Evolutionary conservation across 2,888 invertebrate genomes (phyloP), one percentile per base, ranked within the genome.

Genomic region (Agrotis exclamationis): DNA sequence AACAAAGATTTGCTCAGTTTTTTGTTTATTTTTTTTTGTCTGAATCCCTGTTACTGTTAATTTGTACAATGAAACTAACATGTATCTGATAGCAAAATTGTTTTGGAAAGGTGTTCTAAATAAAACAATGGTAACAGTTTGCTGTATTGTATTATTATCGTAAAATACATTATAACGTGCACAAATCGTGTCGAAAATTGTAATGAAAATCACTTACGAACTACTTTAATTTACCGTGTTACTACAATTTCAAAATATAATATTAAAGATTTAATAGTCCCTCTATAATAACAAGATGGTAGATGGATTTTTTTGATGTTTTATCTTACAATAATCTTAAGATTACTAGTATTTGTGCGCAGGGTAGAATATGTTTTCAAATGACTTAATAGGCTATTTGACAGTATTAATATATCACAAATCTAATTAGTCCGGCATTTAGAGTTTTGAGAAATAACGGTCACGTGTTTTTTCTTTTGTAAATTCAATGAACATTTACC

Each of bases 1-100:
- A 87, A 85, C 85, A 83, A 57, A 63, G 63, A 83, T 81, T 77
- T 76, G 86, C 87, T 88, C 87, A 74, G 77, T 81, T 83, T 83
- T 39, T 85, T 87, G 85, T 87, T 86, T 84, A 77, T 70, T 70
- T 75, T 66, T 57, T 75, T 28, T 60, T 73, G 33, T 45, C 48
- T 65, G 24, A 56, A 69, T 51, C 22, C 50, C 7, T 65, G 39
- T 50, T 50, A n/a, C 39, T n/a, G 62, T 72, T 39, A 39, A 39
- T 11, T 39, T 51, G 6, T 59, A 59, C 20, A 58, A 59, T 65
- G 60, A 54, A 63, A 56, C 56, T 47, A n/a, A n/a, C n/a, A n/a
- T 59, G 51, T 20, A 60, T 70, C 56, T 63, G 53, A 51, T 60
- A 18, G 14, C 14, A 45, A 24, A n/a, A 39, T 63, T 66, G 50